Conservation (phyloP, 1,140 invertebrate genomes). For the Papilio dardanus region DNA sequence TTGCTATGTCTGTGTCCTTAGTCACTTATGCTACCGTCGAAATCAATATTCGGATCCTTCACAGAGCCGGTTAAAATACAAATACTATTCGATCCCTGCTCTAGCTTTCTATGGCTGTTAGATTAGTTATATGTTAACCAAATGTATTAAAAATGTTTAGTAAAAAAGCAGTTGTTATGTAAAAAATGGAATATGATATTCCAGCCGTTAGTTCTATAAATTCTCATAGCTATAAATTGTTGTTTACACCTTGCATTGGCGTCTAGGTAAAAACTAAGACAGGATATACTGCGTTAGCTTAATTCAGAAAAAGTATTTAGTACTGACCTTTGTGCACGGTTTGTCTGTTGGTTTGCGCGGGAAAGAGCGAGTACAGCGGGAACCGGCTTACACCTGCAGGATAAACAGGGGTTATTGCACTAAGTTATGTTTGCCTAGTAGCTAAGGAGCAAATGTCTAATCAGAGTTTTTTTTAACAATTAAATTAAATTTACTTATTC, state of each 20-base stretch:
- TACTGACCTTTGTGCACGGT: slow-evolving; percentile 71
- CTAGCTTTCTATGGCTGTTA: too few relatives aligned
- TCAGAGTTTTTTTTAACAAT: too few relatives aligned
- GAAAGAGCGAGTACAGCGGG: slow-evolving; percentile 74
- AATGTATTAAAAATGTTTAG: too few relatives aligned
- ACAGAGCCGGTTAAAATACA: too few relatives aligned
- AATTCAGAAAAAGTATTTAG: slow-evolving; percentile 1
- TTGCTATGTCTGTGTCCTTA: background rate
- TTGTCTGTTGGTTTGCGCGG: slow-evolving; percentile 61
- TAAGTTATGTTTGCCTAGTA: background rate
- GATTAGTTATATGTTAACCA: too few relatives aligned
- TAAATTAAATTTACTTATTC: too few relatives aligned
- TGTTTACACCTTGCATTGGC: background rate
- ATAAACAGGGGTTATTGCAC: slow-evolving; percentile 15
- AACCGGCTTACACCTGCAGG: slow-evolving; percentile 70
- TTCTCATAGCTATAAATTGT: background rate
- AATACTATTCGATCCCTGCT: too few relatives aligned
- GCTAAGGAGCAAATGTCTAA: background rate
- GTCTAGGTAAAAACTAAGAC: background rate
- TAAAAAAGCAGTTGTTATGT: background rate
- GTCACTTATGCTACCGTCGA: background rate
- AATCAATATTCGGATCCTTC: background rate
- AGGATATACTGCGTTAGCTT: background rate
- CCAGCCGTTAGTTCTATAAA: background rate
- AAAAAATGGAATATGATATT: background rate